Base-by-base conservation (phyloP, 2,888 invertebrate genomes). In the Agrilus cyanescens region DNA sequence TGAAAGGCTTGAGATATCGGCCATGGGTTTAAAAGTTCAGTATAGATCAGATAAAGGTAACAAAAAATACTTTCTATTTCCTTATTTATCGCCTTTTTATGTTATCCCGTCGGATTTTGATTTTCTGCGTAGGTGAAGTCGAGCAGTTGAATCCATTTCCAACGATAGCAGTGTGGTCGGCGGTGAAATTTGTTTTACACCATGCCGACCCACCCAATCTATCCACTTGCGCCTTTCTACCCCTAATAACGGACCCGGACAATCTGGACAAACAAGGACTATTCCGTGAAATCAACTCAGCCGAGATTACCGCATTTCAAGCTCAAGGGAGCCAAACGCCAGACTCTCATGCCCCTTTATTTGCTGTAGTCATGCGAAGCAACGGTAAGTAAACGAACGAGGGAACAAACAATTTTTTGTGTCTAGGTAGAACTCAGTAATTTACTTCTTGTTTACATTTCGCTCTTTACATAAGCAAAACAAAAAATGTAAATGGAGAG, bases 151-250 rank as follows among this genome's bases (percentile, higher is more conserved):
- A 90, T 58, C 85, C 89, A 2, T 91, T 90, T 58, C 85, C 89
- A 14, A 85, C 88, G 36, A 91, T 91, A 64, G 90, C 90, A 2
- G 90, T 91, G 2, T 91, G 91, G 91, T 90, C 90, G 13, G 89
- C 90, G 0, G 82, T 91, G 2, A 86, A 88, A 63, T 85, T 90
- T 60, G 81, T 85, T 6, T 75, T 83, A 14, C 80, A 82, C 48
- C 25, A 25, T 4, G 74, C 75, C 41, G 72, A 74, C 34, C 68
- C 70, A 4, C 66, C 61, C 38, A 58, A 72, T 18, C 73, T 75
- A 56, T 46, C 50, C 12, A 59, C 59, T 1, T 84, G 78, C 60
- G 89, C 90, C 30, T 91, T 91, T 62, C 68, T 90, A 49, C 91
- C 91, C 3, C 67, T 91, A 10, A 84, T 85, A 47, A 82, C 85